A percentile compares a stretch with the other conserved stretches of the same genome.
Evolutionary conservation across 2,113 vertebrate species (phyloP).

Genomic region (Podiceps cristatus): DNA sequence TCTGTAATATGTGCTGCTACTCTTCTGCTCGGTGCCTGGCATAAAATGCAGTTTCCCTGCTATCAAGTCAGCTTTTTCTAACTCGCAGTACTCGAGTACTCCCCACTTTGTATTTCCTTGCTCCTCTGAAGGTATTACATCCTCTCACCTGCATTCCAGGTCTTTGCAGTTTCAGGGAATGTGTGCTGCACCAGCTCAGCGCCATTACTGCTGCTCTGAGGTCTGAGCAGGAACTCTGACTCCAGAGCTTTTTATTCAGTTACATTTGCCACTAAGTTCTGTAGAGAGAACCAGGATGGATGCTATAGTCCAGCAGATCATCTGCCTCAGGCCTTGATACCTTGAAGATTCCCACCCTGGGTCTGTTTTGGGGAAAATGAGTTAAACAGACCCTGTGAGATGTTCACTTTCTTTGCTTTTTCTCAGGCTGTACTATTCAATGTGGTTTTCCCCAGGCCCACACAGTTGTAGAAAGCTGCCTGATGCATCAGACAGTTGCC

Average conservation of each 20-base stretch:
- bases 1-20: fast-evolving
- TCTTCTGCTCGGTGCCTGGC: neutral
- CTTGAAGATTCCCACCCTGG: neutral
- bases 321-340: neutral
- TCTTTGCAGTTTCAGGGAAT: neutral
- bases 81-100: neutral
- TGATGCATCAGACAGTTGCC: neutral
- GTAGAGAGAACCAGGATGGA: neutral
- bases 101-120: neutral
- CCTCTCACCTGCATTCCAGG: neutral
- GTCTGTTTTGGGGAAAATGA: neutral
- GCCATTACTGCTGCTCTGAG: neutral
- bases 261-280: neutral
- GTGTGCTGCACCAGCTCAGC: neutral
- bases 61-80: neutral
- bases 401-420: neutral
- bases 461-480: neutral
- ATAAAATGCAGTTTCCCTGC: neutral
- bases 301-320: neutral
- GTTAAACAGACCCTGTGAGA: neutral
- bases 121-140: neutral
- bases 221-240: neutral
- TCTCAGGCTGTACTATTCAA: neutral
- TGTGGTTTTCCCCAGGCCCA: neutral
- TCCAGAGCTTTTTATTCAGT: neutral